Evolutionary conservation across 2,113 vertebrate genomes (phyloP), one percentile per base, ranked within the genome.

Genomic region (Bothrops jararaca): DNA sequence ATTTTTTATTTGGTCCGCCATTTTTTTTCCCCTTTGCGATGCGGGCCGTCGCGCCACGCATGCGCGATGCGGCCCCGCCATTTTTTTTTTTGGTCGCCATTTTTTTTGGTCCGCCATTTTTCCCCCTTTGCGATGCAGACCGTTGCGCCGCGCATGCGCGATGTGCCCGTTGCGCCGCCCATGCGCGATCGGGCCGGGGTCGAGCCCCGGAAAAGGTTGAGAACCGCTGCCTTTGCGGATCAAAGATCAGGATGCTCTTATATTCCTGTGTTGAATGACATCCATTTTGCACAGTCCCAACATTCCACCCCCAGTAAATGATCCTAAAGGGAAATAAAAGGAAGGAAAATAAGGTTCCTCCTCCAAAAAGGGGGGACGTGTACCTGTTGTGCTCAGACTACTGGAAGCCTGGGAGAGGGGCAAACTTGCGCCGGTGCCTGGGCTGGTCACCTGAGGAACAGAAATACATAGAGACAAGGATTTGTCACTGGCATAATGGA

Each of bases 341-440:
- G 45, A 34, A n/a, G 45, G 39, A 24, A 60, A 39, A 26, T 29
- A 34, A 34, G 85, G 39, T n/a, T 50, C 54, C 5, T 24, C 22
- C 1, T 6, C n/a, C 1, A 50, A 34, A 26, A 42, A 80, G 5
- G 29, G 52, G 85, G 50, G n/a, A 10, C 10, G 2, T 26, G 22
- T 57, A 98, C 98, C 98, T 98, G 98, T 98, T 98, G 98, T 98
- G 98, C 98, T 98, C 97, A 98, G 98, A 97, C 97, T 98, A 97
- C 97, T 98, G 96, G 98, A 98, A 93, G 98, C 98, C 97, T 98
- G 98, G 91, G 98, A 98, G 96, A 98, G 96, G 3, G 97, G 97
- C 92, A 97, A 93, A 94, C 95, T 96, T 94, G 96, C 96, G 0
- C 95, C 96, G 42, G 94, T 94, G 95, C 96, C 96, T 91, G 97